Evolutionary conservation across 2,888 invertebrate species (phyloP).

Genomic region (Atethmia centrago): DNA sequence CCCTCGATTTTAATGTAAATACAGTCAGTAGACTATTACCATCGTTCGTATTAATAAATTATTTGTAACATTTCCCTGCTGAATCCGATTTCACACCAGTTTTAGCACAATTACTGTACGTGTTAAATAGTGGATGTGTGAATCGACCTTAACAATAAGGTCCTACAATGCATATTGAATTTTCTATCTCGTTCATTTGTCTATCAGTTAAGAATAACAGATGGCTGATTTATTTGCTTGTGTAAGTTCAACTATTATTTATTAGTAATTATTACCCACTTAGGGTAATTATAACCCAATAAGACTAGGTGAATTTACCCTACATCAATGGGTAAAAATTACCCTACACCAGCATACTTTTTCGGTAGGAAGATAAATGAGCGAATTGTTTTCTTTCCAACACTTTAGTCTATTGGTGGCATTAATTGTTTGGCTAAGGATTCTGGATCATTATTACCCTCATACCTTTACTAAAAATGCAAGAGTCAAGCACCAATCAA

Average conservation of each 20-base stretch:
- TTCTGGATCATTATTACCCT: background rate
- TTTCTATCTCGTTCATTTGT: slow-evolving; percentile 2
- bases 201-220: background rate
- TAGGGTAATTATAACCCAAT: background rate
- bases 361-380: background rate
- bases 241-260: background rate
- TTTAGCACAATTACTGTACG: slow-evolving; percentile 29
- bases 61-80: slow-evolving; percentile 23
- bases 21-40: background rate
- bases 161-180: slow-evolving; percentile 5
- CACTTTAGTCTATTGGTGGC: background rate
- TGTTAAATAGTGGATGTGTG: slow-evolving; percentile 26
- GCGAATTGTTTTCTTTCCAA: background rate
- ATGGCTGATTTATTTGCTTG: slow-evolving; percentile 10
- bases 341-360: background rate
- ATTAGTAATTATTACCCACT: no score
- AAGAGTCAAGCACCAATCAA: background rate
- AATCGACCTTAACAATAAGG: slow-evolving; percentile 29
- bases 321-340: no score
- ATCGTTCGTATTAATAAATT: slow-evolving; percentile 29
- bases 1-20: slow-evolving; percentile 2
- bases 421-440: background rate
- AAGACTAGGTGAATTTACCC: background rate
- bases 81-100: slow-evolving; percentile 12
- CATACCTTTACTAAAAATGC: background rate